phyloP scores from a whole-genome alignment of 2,113 vertebrate species.

The Alouatta palliata region DNA sequence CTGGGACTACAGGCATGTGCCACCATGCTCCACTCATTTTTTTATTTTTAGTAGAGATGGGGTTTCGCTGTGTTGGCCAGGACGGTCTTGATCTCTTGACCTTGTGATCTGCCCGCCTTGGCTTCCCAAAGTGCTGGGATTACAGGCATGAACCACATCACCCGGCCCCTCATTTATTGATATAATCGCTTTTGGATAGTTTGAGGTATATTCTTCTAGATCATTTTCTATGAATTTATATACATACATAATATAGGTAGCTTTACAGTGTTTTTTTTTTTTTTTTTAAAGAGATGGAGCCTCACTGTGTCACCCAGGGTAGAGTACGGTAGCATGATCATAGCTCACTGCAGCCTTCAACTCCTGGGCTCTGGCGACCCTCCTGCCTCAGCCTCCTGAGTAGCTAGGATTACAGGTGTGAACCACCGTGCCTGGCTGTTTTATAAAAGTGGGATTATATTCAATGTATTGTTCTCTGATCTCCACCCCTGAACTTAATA shows the following conservation, averaged over 20 bases:
- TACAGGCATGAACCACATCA: not conserved
- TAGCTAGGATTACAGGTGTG: not conserved
- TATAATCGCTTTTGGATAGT: not conserved
- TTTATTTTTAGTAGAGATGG: not conserved
- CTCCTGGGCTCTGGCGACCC: too few relatives aligned
- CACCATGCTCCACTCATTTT: not conserved
- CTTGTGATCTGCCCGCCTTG: not conserved
- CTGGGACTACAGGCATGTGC: not conserved
- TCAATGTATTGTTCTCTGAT: not conserved
- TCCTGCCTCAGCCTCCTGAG: too few relatives aligned
- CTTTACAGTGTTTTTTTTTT: not conserved
- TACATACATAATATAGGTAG: not conserved
- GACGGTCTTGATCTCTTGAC: not conserved
- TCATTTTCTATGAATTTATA: not conserved
- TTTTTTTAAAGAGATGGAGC: too few relatives aligned
- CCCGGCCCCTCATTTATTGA: not conserved
- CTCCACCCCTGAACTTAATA: fast-evolving
- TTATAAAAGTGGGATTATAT: not conserved
- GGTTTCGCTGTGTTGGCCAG: not conserved
- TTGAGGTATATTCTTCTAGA: not conserved
- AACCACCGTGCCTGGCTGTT: not conserved
- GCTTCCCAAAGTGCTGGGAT: not conserved
- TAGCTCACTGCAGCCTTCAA: too few relatives aligned
- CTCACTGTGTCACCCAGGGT: too few relatives aligned
- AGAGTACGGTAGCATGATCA: too few relatives aligned